phyloP scores from a whole-genome alignment of 2,888 invertebrate genomes.

The Drosophila merina region DNA sequence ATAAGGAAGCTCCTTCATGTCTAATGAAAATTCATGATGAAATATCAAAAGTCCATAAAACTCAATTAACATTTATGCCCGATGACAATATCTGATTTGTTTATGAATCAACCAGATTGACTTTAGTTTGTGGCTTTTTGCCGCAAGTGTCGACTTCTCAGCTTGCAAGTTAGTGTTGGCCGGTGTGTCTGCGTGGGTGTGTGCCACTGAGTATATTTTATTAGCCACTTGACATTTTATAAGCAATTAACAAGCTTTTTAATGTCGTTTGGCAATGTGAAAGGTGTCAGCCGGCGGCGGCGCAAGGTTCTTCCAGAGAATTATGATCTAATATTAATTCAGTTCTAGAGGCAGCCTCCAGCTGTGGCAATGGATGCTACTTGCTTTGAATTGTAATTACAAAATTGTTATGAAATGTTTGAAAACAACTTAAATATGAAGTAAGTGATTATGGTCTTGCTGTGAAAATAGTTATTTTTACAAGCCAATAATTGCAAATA shows the following conservation, averaged over 20 bases:
- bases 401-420: slow-evolving; percentile 6
- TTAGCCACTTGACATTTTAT: slow-evolving; percentile 36
- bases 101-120: slow-evolving; percentile 25
- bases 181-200: slow-evolving; percentile 4
- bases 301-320: slow-evolving; percentile 6
- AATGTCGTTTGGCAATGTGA: slow-evolving; percentile 21
- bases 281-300: slow-evolving; percentile 22
- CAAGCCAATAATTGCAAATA: not conserved
- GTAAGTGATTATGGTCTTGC: not conserved
- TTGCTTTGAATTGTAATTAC: not conserved
- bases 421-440: not conserved
- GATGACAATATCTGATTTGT: slow-evolving; percentile 48
- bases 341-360: slow-evolving; percentile 6
- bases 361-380: slow-evolving; percentile 23
- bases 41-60: slow-evolving; percentile 65
- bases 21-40: slow-evolving; percentile 54
- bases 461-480: not conserved
- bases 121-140: not conserved
- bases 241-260: slow-evolving; percentile 28
- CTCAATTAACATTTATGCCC: slow-evolving; percentile 64
- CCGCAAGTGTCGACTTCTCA: not conserved
- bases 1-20: slow-evolving; percentile 59
- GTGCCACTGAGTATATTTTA: slow-evolving; percentile 24
- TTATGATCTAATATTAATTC: slow-evolving; percentile 7
- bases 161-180: slow-evolving; percentile 11